Percentiles rank a stretch among this genome's conserved stretches.
phyloP scores from a whole-genome alignment of 2,113 vertebrate genomes.

The Leptosomus discolor region DNA sequence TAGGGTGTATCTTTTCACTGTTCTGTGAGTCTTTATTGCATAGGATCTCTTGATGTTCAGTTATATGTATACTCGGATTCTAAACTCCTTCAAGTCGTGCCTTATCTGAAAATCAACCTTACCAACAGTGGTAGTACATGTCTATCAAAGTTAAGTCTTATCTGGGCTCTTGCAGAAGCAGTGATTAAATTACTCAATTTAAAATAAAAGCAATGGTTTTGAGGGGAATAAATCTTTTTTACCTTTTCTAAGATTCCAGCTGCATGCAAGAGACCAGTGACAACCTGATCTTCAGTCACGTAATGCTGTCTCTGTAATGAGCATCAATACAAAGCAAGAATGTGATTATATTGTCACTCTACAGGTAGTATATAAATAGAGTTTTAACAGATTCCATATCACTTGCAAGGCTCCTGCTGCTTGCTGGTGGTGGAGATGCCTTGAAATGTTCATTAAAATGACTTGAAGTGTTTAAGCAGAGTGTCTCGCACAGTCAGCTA shows the following conservation, averaged over 20 bases:
- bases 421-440: neutral
- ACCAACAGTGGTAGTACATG: neutral
- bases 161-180: neutral
- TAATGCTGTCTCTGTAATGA: neutral
- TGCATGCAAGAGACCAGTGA: neutral
- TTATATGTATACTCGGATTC: neutral
- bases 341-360: constrained; percentile 15
- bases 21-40: neutral
- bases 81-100: neutral
- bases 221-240: neutral
- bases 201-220: neutral
- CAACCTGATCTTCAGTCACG: neutral
- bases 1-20: neutral
- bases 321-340: neutral
- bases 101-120: neutral
- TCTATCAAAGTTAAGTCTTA: neutral
- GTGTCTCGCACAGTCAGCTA: constrained; percentile 16
- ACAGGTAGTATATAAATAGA: constrained; percentile 39
- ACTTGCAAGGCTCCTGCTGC: constrained; percentile 13
- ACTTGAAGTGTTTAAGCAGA: constrained; percentile 39
- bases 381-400: neutral
- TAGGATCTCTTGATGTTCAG: neutral
- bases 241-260: neutral
- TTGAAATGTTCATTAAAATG: constrained; percentile 50
- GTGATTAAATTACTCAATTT: neutral